Percentiles rank a stretch among this genome's conserved stretches.
These are phyloP conservation scores for Apis cerana DNA, from an alignment of 1,140 invertebrate genomes.

Conservation along the genomic window DNA sequence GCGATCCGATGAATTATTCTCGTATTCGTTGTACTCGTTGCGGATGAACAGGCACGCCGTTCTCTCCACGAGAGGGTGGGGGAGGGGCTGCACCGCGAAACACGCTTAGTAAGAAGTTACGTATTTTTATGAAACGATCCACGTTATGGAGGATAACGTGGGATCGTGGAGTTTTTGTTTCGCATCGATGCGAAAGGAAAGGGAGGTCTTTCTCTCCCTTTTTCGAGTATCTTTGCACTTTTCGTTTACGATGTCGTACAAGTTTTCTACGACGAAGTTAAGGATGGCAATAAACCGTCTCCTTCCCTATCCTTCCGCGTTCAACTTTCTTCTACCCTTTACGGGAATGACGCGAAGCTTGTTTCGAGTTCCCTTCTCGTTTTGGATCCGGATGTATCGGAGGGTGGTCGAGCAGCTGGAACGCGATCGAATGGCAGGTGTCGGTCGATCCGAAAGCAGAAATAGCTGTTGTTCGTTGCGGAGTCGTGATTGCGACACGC, in stretches of 20 bases:
- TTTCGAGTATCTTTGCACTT: background rate
- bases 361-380: too few species aligned
- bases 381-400: background rate
- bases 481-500: conserved; percentile 6
- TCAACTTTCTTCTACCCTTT: background rate
- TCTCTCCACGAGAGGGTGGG: too few species aligned
- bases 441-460: background rate
- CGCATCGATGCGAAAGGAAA: background rate
- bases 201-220: background rate
- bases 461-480: background rate
- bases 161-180: background rate
- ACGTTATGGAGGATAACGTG: background rate
- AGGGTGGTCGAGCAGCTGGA: background rate
- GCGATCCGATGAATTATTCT: conserved; percentile 7
- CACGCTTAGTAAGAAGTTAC: background rate
- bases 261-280: background rate
- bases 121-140: background rate
- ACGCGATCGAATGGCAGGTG: background rate
- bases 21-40: background rate
- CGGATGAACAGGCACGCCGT: background rate
- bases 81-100: background rate
- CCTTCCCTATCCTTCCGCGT: background rate
- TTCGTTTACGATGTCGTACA: conserved; percentile 4
- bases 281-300: background rate
- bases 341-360: background rate